Percentiles rank a stretch among this genome's conserved stretches.
Conservation (phyloP, 2,888 invertebrate species). For the Drosophila borborema region DNA sequence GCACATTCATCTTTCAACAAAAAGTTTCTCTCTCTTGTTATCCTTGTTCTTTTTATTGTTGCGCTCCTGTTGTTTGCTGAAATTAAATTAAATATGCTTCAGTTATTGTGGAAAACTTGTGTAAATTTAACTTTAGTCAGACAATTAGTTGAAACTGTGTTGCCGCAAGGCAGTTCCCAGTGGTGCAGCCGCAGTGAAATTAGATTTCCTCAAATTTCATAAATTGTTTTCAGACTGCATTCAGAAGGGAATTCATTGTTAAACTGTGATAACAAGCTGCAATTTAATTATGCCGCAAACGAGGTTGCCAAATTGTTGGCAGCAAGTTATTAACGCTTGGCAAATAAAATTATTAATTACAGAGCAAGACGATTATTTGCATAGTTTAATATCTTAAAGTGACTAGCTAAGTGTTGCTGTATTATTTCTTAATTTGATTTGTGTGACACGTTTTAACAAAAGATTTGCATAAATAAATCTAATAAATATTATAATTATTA, state of each 20-base stretch:
- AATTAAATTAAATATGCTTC: slow-evolving; percentile 62
- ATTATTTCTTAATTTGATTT: too few species aligned
- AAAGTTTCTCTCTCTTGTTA: slow-evolving; percentile 10
- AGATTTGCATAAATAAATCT: too few species aligned
- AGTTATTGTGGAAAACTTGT: slow-evolving; percentile 45
- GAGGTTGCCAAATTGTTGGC: neutral
- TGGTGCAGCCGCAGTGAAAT: slow-evolving; percentile 21
- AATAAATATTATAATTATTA: too few species aligned
- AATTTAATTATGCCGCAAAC: slow-evolving; percentile 32
- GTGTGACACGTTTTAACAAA: too few species aligned
- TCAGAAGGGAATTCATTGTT: slow-evolving; percentile 12
- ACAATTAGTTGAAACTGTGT: slow-evolving; percentile 35
- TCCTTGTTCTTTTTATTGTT: neutral
- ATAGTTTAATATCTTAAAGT: neutral
- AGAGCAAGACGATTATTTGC: neutral
- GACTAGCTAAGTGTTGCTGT: too few species aligned
- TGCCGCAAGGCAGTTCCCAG: neutral
- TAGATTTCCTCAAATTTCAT: slow-evolving; percentile 33
- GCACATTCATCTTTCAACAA: slow-evolving; percentile 39
- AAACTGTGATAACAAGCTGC: slow-evolving; percentile 11
- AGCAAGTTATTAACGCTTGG: neutral
- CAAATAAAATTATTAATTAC: neutral
- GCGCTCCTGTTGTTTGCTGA: slow-evolving; percentile 45
- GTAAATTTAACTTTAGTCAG: slow-evolving; percentile 52
- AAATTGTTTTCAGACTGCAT: slow-evolving; percentile 27